These are phyloP conservation scores for Ploceus nigricollis DNA, from an alignment of 2,113 vertebrate species.

Conservation along the genomic window DNA sequence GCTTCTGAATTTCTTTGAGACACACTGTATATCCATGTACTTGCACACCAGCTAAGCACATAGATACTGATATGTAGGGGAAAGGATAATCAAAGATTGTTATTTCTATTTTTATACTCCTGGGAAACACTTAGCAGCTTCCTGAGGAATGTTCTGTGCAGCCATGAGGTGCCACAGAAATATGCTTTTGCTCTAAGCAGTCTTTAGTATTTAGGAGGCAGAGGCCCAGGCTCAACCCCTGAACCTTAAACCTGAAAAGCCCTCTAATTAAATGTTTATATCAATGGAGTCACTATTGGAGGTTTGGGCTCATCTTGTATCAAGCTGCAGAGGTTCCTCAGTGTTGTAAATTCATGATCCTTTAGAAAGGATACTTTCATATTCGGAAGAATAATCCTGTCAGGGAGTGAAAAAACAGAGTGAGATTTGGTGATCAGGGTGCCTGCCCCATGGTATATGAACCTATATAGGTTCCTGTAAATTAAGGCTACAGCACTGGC, in stretches of 20 bases:
- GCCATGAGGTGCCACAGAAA: background rate
- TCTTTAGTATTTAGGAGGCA: background rate
- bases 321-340: background rate
- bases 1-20: background rate
- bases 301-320: background rate
- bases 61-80: background rate
- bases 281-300: background rate
- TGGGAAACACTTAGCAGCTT: conserved; percentile 47
- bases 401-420: background rate
- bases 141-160: conserved; percentile 36
- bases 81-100: background rate
- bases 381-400: background rate
- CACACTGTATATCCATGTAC: background rate
- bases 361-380: background rate
- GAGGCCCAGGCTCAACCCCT: background rate
- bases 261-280: background rate
- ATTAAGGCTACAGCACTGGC: background rate
- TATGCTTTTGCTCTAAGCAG: background rate
- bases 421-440: background rate
- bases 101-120: conserved; percentile 35
- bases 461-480: background rate
- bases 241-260: background rate
- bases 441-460: background rate
- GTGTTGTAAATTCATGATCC: background rate
- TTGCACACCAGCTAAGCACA: background rate